phyloP scores from a whole-genome alignment of 2,888 invertebrate species.

The Acrobasis suavella region DNA sequence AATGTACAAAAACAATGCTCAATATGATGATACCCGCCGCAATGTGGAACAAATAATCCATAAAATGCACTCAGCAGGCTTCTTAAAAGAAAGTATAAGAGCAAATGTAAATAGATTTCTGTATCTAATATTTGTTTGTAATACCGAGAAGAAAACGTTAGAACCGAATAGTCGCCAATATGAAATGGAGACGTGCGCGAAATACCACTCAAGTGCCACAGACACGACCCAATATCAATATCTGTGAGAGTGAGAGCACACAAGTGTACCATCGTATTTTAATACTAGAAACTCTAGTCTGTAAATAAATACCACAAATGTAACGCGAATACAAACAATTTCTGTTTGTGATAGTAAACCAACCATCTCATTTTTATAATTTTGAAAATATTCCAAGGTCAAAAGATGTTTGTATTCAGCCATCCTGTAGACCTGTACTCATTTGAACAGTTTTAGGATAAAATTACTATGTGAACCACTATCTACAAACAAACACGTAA shows the following conservation, averaged over 20 bases:
- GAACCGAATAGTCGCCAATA: conserved; percentile 48
- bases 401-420: no score
- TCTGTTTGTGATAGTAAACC: no score
- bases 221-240: background rate
- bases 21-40: no score
- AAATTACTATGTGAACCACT: no score
- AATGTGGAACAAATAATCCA: background rate
- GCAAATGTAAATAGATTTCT: conserved; percentile 56
- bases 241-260: background rate
- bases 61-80: background rate
- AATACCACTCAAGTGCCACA: conserved; percentile 37
- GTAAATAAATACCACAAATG: no score
- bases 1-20: no score
- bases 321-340: no score
- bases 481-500: background rate
- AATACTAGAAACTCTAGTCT: no score
- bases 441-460: no score
- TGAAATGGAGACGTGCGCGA: conserved; percentile 53
- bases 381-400: no score
- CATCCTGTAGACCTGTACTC: no score
- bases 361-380: no score
- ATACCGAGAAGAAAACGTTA: conserved; percentile 43
- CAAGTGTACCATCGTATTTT: background rate
- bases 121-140: conserved; percentile 27
- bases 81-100: conserved; percentile 35